A percentile compares a stretch with the other conserved stretches of the same genome.
Evolutionary conservation across 2,113 vertebrate species (phyloP).

Genomic region (Aphelocoma coerulescens): DNA sequence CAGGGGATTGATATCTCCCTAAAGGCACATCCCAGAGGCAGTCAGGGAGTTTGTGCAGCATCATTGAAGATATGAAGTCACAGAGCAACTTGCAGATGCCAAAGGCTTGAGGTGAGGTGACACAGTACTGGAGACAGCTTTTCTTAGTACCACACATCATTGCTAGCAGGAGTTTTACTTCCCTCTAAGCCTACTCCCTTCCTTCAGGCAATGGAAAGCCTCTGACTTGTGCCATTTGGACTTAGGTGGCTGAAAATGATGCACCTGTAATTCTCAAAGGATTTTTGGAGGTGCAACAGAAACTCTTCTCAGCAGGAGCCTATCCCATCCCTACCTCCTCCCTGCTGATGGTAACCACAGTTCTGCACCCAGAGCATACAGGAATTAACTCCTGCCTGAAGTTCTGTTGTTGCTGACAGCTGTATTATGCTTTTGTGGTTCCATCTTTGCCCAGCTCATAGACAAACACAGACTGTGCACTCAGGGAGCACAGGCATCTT

Average conservation of each 20-base stretch:
- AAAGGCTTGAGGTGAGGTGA: background rate
- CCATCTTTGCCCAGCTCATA: background rate
- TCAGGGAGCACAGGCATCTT: background rate
- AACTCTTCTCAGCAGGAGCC: background rate
- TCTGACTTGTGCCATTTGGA: background rate
- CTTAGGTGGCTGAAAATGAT: background rate
- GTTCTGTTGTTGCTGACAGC: background rate
- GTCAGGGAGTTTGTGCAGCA: background rate
- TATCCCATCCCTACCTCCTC: background rate
- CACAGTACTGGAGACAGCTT: background rate
- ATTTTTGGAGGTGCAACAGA: background rate
- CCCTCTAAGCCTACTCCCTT: background rate
- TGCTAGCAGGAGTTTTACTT: background rate
- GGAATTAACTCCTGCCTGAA: background rate
- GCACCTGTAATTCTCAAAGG: background rate
- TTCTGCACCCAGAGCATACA: background rate
- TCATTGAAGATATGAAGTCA: fast-evolving
- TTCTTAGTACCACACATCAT: background rate
- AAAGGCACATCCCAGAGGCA: background rate
- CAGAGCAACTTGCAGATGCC: background rate
- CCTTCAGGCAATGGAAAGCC: background rate
- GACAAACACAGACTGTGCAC: no score
- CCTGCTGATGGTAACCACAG: background rate
- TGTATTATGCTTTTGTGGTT: background rate
- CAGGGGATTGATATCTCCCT: background rate